Percentiles rank a stretch among this genome's conserved stretches.
phyloP scores from a whole-genome alignment of 2,113 vertebrate species.

The Hirundichthys speculiger region DNA sequence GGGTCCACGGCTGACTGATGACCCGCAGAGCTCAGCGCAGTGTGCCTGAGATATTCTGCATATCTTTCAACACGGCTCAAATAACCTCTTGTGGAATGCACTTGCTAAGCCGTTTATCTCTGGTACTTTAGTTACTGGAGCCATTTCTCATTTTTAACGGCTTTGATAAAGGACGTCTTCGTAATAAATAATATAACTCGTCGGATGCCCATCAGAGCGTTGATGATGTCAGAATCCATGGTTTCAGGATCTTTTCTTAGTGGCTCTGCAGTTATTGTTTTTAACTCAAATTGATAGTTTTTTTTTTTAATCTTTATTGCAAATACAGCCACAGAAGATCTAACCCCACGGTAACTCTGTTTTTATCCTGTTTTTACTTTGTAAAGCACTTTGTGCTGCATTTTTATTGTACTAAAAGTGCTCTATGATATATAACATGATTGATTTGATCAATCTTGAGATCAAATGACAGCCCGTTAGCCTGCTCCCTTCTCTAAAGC shows the following conservation, averaged over 20 bases:
- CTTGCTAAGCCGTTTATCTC: conserved; percentile 53
- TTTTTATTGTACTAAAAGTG: no score
- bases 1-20: conserved; percentile 60
- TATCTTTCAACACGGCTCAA: conserved; percentile 57
- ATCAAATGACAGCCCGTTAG: background rate
- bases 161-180: conserved; percentile 44
- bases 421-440: no score
- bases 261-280: conserved; percentile 17
- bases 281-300: background rate
- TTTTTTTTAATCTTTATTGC: background rate
- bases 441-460: no score
- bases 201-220: conserved; percentile 42
- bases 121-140: conserved; percentile 37
- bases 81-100: conserved; percentile 49
- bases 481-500: background rate
- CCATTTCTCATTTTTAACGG: conserved; percentile 58
- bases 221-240: conserved; percentile 46
- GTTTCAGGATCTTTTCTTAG: background rate
- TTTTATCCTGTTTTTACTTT: no score
- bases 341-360: no score
- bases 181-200: conserved; percentile 46
- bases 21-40: conserved; percentile 37
- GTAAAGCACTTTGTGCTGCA: no score
- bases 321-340: background rate
- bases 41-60: conserved; percentile 34